Evolutionary conservation across 2,113 vertebrate species (phyloP).

Genomic region (Chaetura pelagica): DNA sequence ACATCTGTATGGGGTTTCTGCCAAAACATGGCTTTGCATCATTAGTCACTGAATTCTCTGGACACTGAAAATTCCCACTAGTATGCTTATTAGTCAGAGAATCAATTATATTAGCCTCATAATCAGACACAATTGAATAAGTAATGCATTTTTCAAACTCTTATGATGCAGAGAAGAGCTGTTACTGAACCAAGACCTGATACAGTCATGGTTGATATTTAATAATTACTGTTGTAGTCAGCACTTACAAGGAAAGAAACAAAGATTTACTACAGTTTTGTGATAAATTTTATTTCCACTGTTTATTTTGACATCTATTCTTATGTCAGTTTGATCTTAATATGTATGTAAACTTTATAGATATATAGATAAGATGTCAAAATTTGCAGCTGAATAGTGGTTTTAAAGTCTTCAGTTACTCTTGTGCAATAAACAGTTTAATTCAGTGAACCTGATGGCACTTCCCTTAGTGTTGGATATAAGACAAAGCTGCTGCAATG

Average conservation of each 20-base stretch:
- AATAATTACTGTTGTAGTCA: not conserved
- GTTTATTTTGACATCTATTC: not conserved
- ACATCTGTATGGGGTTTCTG: not conserved
- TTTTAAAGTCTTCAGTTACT: not conserved
- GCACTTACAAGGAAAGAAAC: not conserved
- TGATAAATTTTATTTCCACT: not conserved
- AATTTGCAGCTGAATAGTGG: not conserved
- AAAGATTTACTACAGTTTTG: not conserved
- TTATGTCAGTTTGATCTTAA: not conserved
- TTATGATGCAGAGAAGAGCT: not conserved
- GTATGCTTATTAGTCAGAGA: not conserved
- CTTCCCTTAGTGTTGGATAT: not conserved
- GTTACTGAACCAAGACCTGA: not conserved
- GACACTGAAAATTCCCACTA: not conserved
- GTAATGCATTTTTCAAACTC: not conserved
- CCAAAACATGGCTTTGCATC: not conserved
- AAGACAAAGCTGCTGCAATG: not conserved
- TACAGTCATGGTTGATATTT: not conserved
- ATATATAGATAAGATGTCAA: not conserved
- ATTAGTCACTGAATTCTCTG: not conserved
- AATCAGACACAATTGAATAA: slow-evolving; percentile 13
- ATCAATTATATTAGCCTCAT: not conserved
- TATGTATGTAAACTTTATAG: not conserved
- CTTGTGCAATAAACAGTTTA: not conserved
- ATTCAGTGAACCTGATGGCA: not conserved